Conservation (phyloP, 2,888 invertebrate species). For the Athetis lepigone region DNA sequence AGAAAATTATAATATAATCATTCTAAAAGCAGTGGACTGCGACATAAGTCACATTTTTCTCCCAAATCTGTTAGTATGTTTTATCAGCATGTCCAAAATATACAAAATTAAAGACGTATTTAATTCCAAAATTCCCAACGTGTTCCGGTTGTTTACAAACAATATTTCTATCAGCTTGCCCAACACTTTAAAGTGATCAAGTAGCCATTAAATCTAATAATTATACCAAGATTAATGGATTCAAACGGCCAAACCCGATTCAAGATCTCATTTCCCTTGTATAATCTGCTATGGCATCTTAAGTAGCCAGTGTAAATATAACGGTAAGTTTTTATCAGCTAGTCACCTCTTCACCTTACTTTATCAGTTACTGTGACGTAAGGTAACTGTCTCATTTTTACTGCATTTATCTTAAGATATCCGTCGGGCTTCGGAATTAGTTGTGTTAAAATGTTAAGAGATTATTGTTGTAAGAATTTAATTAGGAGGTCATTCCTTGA, state of each 20-base stretch:
- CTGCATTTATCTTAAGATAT: constrained; percentile 56
- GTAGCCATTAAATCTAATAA: constrained; percentile 52
- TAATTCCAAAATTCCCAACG: background rate
- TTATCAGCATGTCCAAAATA: background rate
- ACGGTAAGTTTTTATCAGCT: constrained; percentile 62
- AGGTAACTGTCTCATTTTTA: constrained; percentile 61
- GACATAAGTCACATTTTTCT: background rate
- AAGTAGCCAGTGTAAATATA: constrained; percentile 63
- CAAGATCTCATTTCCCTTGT: constrained; percentile 51
- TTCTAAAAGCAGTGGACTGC: background rate
- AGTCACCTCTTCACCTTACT: constrained; percentile 61
- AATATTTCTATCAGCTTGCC: constrained; percentile 30
- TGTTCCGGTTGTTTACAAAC: constrained; percentile 17
- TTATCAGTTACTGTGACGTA: constrained; percentile 56
- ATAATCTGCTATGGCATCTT: constrained; percentile 62
- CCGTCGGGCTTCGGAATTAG: constrained; percentile 33
- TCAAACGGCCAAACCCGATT: constrained; percentile 50
- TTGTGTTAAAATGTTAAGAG: constrained; percentile 40
- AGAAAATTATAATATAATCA: background rate
- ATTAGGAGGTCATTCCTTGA: constrained; percentile 34
- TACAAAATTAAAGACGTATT: background rate
- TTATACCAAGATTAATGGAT: constrained; percentile 62
- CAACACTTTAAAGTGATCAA: constrained; percentile 42
- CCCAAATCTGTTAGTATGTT: background rate
- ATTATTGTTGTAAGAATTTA: constrained; percentile 36